These are phyloP conservation scores for Trissolcus basalis DNA, from an alignment of 1,140 invertebrate genomes.

Conservation along the genomic window DNA sequence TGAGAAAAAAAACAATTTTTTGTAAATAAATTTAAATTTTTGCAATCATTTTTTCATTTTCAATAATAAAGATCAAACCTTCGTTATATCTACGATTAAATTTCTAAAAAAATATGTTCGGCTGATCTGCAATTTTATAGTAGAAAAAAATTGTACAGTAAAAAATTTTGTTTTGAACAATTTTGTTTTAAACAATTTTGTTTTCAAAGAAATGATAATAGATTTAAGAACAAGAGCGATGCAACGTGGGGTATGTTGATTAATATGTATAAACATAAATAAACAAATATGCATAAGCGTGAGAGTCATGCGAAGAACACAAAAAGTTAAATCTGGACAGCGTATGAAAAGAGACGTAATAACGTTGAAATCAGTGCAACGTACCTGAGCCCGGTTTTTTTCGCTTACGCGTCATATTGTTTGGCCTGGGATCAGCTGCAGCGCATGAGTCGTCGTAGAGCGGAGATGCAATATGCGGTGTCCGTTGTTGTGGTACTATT, in stretches of 20 bases:
- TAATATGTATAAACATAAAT: constrained; percentile 2
- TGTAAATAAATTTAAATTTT: no score
- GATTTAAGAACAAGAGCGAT: no score
- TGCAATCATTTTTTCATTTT: no score
- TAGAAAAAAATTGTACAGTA: no score
- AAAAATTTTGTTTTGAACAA: no score
- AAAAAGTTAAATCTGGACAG: neutral
- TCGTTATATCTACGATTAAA: no score
- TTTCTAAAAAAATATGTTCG: no score
- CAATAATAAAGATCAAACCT: no score
- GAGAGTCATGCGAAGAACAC: constrained; percentile 10
- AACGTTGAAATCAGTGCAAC: constrained; percentile 51
- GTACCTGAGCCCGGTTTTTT: constrained; percentile 85
- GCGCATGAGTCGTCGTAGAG: constrained; percentile 38
- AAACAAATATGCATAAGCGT: constrained; percentile 6
- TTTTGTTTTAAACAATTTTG: no score
- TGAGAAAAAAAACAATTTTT: no score
- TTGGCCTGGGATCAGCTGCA: constrained; percentile 60
- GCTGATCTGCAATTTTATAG: no score
- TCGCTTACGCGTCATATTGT: constrained; percentile 80
- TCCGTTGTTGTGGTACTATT: constrained; percentile 71
- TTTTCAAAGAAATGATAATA: no score
- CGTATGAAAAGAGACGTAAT: constrained; percentile 18
- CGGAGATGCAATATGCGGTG: constrained; percentile 60
- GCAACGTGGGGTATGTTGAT: neutral